These are phyloP conservation scores for Psephotus haematonotus DNA, from an alignment of 2,113 vertebrate species.

Conservation along the genomic window DNA sequence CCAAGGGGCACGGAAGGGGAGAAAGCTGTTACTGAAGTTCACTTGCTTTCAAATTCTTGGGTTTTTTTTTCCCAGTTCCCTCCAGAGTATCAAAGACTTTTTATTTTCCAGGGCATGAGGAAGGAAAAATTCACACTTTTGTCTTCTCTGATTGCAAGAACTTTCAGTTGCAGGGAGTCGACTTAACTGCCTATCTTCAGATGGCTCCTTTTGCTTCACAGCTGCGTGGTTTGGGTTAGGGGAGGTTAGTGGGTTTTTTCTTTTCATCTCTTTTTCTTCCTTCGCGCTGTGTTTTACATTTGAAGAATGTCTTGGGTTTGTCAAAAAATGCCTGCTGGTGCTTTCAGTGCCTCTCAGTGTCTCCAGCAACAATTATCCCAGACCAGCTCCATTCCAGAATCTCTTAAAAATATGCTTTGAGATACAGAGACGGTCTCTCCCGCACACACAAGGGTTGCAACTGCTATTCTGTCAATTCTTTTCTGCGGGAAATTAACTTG, in stretches of 20 bases:
- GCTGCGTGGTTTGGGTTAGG: neutral
- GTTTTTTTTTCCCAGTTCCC: neutral
- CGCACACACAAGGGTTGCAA: neutral
- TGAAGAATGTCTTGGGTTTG: conserved; percentile 12
- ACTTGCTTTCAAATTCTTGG: neutral
- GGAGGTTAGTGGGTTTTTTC: neutral
- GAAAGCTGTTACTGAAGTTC: conserved; percentile 8
- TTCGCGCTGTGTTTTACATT: neutral
- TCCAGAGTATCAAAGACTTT: conserved; percentile 37
- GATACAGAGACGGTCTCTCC: neutral
- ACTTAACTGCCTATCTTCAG: conserved; percentile 20
- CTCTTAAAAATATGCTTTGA: conserved; percentile 35
- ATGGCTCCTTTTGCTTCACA: conserved; percentile 14
- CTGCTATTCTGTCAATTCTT: conserved; percentile 20
- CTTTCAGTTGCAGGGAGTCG: neutral
- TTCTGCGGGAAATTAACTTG: conserved; percentile 45
- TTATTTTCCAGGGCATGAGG: conserved; percentile 9
- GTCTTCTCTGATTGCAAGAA: conserved; percentile 25
- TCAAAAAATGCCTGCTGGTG: conserved; percentile 36
- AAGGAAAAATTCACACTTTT: conserved; percentile 7
- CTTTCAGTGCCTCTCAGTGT: conserved; percentile 21
- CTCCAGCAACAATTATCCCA: conserved; percentile 39
- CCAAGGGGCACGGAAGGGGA: neutral
- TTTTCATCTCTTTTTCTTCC: fast-evolving
- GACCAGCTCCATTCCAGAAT: neutral